Evolutionary conservation across 2,888 invertebrate species (phyloP).

Genomic region (Rotaria magnacalcarata): DNA sequence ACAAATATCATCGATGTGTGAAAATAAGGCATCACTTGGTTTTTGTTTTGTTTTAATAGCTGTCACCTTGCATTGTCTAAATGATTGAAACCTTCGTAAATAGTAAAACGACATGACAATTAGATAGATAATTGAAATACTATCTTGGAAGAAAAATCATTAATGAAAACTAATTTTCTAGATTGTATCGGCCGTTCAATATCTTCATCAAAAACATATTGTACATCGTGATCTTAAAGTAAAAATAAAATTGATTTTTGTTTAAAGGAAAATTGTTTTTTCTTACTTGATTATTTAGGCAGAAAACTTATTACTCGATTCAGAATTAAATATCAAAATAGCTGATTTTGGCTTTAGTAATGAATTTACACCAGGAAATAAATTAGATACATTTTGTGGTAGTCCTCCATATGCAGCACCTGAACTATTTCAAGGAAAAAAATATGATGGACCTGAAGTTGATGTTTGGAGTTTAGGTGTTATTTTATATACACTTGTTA

Average conservation of each 20-base stretch:
- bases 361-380: conserved; percentile 96
- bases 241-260: background rate
- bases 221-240: conserved; percentile 80
- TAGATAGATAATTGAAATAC: too few species aligned
- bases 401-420: conserved; percentile 99
- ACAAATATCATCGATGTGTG: too few species aligned
- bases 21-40: too few species aligned
- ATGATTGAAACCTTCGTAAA: too few species aligned
- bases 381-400: conserved; percentile 98
- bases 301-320: conserved; percentile 95
- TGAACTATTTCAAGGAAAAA: conserved; percentile 97
- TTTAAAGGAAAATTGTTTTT: too few species aligned
- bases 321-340: conserved; percentile 99
- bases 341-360: conserved; percentile 99
- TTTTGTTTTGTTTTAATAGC: too few species aligned
- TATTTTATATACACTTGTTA: conserved; percentile 96
- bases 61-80: too few species aligned
- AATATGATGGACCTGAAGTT: conserved; percentile 93
- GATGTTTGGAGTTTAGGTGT: conserved; percentile 66
- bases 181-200: conserved; percentile 99
- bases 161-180: background rate
- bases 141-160: too few species aligned
- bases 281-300: conserved; percentile 56
- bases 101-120: too few species aligned
- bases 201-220: conserved; percentile 99